A percentile compares a stretch with the other conserved stretches of the same genome.
These are phyloP conservation scores for Bugulina stolonifera DNA, from an alignment of 2,888 invertebrate genomes.

Conservation along the genomic window DNA sequence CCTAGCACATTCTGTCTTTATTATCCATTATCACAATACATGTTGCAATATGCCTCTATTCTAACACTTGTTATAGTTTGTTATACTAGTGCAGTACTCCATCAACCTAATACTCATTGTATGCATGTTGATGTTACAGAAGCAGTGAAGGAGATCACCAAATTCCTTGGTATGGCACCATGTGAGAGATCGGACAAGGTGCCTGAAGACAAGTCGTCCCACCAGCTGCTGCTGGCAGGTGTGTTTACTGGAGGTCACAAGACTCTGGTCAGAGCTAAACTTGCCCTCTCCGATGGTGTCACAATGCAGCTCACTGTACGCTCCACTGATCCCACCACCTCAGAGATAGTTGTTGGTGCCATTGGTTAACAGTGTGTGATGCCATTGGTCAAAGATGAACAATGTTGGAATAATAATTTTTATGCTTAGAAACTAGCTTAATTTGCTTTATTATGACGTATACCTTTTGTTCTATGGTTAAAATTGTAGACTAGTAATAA, in stretches of 20 bases:
- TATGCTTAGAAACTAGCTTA: too few species aligned
- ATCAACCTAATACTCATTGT: too few species aligned
- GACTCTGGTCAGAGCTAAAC: slow-evolving; percentile 76
- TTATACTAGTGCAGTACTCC: too few species aligned
- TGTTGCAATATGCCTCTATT: too few species aligned
- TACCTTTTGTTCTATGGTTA: background rate
- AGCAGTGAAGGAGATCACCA: slow-evolving; percentile 80
- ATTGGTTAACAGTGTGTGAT: slow-evolving; percentile 41
- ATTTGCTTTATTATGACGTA: too few species aligned
- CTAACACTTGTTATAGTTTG: too few species aligned
- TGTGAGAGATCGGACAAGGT: slow-evolving; percentile 64
- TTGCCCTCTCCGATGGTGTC: slow-evolving; percentile 67
- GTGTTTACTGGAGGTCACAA: slow-evolving; percentile 85
- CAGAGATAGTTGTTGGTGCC: slow-evolving; percentile 67
- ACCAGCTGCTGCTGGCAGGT: slow-evolving; percentile 75
- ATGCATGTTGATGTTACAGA: too few species aligned
- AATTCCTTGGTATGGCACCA: slow-evolving; percentile 74
- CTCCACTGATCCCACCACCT: slow-evolving; percentile 76
- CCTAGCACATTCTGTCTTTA: too few species aligned
- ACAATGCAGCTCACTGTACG: slow-evolving; percentile 89
- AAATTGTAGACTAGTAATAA: too few species aligned
- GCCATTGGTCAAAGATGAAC: background rate
- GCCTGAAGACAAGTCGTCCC: slow-evolving; percentile 61
- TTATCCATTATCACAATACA: too few species aligned
- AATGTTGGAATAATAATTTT: background rate